These are phyloP conservation scores for Aphelocoma californica DNA, from an alignment of 2,797 vertebrate genomes.

Conservation along the genomic window DNA sequence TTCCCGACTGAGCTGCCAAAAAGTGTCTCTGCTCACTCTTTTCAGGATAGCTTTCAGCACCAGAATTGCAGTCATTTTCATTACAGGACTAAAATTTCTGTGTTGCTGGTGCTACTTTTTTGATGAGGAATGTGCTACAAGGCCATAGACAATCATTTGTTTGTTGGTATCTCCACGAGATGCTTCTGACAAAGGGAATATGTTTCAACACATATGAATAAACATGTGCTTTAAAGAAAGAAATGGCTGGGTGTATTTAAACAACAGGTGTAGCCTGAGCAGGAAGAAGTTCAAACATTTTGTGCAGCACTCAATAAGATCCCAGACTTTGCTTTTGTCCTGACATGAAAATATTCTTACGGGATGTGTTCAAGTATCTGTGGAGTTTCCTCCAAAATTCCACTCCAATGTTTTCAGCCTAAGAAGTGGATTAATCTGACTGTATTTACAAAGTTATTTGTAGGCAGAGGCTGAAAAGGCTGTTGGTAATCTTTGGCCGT, in stretches of 20 bases:
- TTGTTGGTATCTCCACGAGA: not conserved
- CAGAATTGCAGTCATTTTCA: not conserved
- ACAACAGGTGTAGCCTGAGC: accelerated
- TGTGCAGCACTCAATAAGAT: not conserved
- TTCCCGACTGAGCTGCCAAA: not conserved
- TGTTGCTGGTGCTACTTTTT: not conserved
- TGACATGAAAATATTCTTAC: not conserved
- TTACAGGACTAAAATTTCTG: not conserved
- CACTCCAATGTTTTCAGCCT: not conserved
- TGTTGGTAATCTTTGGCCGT: not conserved
- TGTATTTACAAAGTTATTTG: not conserved
- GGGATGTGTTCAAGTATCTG: not conserved
- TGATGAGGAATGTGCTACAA: not conserved
- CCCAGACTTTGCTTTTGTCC: not conserved
- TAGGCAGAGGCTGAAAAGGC: not conserved
- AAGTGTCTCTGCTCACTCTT: not conserved
- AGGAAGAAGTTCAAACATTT: not conserved
- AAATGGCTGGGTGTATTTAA: not conserved
- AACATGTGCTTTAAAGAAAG: not conserved
- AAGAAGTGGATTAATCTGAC: not conserved
- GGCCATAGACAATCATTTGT: not conserved
- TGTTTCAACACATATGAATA: not conserved
- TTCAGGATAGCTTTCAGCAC: not conserved
- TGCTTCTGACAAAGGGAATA: not conserved
- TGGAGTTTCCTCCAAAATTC: not conserved